Conservation (phyloP, 2,113 vertebrate genomes). For the Thermophis baileyi region DNA sequence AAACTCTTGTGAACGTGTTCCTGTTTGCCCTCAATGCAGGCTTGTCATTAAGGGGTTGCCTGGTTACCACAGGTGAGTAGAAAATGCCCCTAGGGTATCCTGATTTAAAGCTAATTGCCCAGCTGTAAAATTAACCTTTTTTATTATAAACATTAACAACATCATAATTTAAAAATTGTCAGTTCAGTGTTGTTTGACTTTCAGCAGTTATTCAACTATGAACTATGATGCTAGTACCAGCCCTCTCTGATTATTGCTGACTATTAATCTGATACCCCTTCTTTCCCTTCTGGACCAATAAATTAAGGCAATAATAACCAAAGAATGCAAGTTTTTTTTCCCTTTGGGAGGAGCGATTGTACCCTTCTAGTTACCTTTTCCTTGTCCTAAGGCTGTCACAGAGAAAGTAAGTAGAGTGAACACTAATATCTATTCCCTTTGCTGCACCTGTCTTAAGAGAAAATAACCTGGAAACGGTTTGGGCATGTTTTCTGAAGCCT, state of each 20-base stretch:
- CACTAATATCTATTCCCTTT: slow-evolving; percentile 5
- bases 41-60: neutral
- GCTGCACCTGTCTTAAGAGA: slow-evolving; percentile 10
- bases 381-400: neutral
- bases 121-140: neutral
- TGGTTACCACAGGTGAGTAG: neutral
- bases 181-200: neutral
- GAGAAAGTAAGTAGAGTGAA: slow-evolving; percentile 6
- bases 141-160: neutral
- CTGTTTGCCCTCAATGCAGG: too few relatives aligned
- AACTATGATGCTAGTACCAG: neutral
- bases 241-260: neutral
- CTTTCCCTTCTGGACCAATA: neutral
- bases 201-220: neutral
- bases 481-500: neutral
- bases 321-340: neutral
- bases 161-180: neutral
- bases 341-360: neutral
- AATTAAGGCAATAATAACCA: neutral
- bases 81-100: neutral
- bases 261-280: neutral
- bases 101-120: neutral
- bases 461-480: neutral
- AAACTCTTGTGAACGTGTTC: neutral
- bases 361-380: neutral